Percentiles rank a stretch among this genome's conserved stretches.
phyloP scores from a whole-genome alignment of 1,140 invertebrate species.

The Hycleus cichorii region DNA sequence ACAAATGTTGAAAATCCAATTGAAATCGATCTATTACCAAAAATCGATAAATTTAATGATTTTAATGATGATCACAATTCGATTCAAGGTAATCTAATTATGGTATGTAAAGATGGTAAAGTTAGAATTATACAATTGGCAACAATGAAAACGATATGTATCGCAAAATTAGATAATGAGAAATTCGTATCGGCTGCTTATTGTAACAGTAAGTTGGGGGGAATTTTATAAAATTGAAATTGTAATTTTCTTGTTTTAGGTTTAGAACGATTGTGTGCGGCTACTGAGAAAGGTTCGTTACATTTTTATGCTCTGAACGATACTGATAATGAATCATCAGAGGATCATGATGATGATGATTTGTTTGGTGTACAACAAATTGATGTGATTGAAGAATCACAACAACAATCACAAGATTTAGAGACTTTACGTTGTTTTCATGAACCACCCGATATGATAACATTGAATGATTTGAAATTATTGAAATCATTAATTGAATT shows the following conservation, averaged over 20 bases:
- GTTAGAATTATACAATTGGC: conserved; percentile 59
- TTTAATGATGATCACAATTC: conserved; percentile 24
- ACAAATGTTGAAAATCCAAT: conserved; percentile 54
- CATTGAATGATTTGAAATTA: conserved; percentile 44
- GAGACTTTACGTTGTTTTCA: conserved; percentile 32
- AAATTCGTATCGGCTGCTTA: conserved; percentile 68
- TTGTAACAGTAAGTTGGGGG: conserved; percentile 55
- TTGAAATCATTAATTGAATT: conserved; percentile 59
- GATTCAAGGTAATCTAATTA: conserved; percentile 42
- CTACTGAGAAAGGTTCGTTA: conserved; percentile 67
- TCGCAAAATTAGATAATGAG: conserved; percentile 56
- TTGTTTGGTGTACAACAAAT: conserved; percentile 24
- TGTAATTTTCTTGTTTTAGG: conserved; percentile 40
- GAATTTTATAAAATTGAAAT: not conserved
- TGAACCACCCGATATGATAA: conserved; percentile 30
- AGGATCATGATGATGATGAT: conserved; percentile 61
- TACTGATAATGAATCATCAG: conserved; percentile 58
- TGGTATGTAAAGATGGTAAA: conserved; percentile 62
- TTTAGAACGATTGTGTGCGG: conserved; percentile 76
- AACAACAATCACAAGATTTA: conserved; percentile 1
- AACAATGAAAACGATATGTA: conserved; percentile 54
- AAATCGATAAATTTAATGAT: conserved; percentile 42
- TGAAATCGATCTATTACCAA: conserved; percentile 59
- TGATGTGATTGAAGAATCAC: conserved; percentile 3
- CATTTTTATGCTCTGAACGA: conserved; percentile 74